Percentiles rank a stretch among this genome's conserved stretches.
These are phyloP conservation scores for Drosophila nigromelanica DNA, from an alignment of 1,140 invertebrate species.

Conservation along the genomic window DNA sequence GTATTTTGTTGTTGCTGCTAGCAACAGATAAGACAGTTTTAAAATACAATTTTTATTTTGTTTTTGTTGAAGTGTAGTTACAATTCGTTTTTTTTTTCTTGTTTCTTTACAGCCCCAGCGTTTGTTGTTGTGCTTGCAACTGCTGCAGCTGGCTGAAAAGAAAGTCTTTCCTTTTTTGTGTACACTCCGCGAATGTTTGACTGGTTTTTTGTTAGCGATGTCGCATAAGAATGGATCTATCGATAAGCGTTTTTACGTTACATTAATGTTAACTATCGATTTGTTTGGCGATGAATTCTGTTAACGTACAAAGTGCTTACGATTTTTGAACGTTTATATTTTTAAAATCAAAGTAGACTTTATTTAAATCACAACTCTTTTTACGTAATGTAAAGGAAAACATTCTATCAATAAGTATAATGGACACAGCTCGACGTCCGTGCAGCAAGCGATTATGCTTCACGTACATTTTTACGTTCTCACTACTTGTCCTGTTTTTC, in stretches of 20 bases:
- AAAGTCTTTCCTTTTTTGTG: slow-evolving; percentile 54
- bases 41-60: neutral
- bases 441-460: slow-evolving; percentile 32
- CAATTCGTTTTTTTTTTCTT: slow-evolving; percentile 2
- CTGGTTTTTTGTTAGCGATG: slow-evolving; percentile 20
- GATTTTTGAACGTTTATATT: neutral
- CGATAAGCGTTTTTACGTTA: neutral
- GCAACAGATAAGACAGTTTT: slow-evolving; percentile 26
- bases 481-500: slow-evolving; percentile 44
- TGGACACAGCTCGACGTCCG: slow-evolving; percentile 11
- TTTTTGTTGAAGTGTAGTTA: slow-evolving; percentile 23
- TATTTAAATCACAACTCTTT: neutral
- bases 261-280: neutral
- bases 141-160: slow-evolving; percentile 56
- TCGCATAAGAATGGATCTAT: neutral
- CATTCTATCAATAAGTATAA: slow-evolving; percentile 4
- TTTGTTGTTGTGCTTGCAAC: slow-evolving; percentile 47
- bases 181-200: slow-evolving; percentile 44
- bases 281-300: slow-evolving; percentile 7
- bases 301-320: neutral
- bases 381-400: neutral
- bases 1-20: slow-evolving; percentile 27
- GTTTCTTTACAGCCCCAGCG: slow-evolving; percentile 45
- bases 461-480: slow-evolving; percentile 47
- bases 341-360: slow-evolving; percentile 17